Percentiles rank a stretch among this genome's conserved stretches.
Conservation (phyloP, 2,888 invertebrate species). For the Caenorhabditis panamensis region DNA sequence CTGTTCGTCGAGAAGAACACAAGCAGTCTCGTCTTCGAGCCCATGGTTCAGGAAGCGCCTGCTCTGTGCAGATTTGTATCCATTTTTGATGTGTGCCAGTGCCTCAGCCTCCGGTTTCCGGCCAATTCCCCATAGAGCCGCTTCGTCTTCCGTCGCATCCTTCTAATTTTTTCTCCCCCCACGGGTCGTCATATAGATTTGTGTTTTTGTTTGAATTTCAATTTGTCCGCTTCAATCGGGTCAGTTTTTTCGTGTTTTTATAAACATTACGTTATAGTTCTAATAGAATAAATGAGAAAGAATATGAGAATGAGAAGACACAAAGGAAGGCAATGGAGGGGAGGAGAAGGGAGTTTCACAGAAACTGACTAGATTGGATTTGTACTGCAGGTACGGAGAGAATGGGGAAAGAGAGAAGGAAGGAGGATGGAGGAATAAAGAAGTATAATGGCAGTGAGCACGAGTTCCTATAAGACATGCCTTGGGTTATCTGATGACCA, state of each 20-base stretch:
- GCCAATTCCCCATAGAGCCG: constrained; percentile 36
- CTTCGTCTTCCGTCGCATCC: constrained; percentile 10
- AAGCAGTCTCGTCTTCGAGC: constrained; percentile 51
- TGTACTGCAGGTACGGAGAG: constrained; percentile 27
- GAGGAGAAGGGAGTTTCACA: constrained; percentile 25
- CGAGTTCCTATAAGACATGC: constrained; percentile 27
- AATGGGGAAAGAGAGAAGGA: background rate
- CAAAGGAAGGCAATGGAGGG: constrained; percentile 10
- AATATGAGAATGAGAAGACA: constrained; percentile 10
- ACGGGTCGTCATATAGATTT: background rate
- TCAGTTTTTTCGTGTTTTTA: background rate
- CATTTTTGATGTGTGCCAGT: constrained; percentile 58
- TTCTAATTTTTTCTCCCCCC: constrained; percentile 24
- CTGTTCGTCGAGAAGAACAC: constrained; percentile 35
- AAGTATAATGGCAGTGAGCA: constrained; percentile 37
- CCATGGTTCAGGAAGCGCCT: constrained; percentile 44
- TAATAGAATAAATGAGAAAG: constrained; percentile 12
- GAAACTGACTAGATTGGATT: constrained; percentile 37
- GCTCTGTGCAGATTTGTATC: constrained; percentile 43
- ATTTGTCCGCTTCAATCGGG: constrained; percentile 20
- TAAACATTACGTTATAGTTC: constrained; percentile 5
- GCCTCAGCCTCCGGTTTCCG: constrained; percentile 44
- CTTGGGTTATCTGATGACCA: constrained; percentile 37
- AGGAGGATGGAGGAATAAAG: background rate
- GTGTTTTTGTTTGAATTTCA: constrained; percentile 18